These are phyloP conservation scores for Mesembrinibis cayennensis DNA, from an alignment of 2,113 vertebrate species.

Conservation along the genomic window DNA sequence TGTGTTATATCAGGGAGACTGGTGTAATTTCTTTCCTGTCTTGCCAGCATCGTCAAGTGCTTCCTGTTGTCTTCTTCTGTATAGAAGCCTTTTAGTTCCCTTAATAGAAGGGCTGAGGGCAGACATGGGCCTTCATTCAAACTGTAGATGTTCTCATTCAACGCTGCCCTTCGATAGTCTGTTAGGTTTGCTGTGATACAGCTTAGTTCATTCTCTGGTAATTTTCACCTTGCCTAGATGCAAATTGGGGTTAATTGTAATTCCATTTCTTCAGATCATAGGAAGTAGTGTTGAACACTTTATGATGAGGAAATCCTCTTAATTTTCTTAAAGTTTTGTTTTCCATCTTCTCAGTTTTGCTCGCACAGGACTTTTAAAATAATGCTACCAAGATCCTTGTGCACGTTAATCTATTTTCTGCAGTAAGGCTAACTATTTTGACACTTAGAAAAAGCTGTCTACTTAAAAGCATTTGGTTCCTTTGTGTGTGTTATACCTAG, in stretches of 20 bases:
- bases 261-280: not conserved
- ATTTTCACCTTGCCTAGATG: not conserved
- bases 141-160: not conserved
- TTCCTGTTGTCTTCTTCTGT: not conserved
- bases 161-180: not conserved
- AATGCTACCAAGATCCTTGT: not conserved
- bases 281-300: not conserved
- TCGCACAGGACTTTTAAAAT: not conserved
- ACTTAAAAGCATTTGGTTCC: not conserved
- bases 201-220: not conserved
- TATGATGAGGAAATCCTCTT: not conserved
- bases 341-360: not conserved
- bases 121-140: not conserved
- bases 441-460: not conserved
- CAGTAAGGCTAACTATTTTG: not conserved
- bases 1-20: not conserved
- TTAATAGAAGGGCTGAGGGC: not conserved
- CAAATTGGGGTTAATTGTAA: not conserved
- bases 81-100: not conserved
- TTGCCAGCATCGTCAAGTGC: not conserved
- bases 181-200: not conserved
- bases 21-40: not conserved
- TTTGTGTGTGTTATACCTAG: not conserved
- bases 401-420: not conserved
- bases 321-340: not conserved